Evolutionary conservation across 2,113 vertebrate genomes (phyloP), one percentile per base, ranked within the genome.

Genomic region (Channa maculata): DNA sequence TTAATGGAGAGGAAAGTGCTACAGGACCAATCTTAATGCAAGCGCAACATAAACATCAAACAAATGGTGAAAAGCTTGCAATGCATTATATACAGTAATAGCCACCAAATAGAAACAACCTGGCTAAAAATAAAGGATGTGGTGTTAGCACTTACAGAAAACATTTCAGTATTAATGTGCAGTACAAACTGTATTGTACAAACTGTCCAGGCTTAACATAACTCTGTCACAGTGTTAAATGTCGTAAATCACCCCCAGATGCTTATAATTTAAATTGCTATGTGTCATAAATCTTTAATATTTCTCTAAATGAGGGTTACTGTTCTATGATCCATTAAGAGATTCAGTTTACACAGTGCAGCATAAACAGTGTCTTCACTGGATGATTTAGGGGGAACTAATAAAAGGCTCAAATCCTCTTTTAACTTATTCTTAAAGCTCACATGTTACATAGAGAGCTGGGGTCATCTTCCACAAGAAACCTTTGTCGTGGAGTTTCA

Each of bases 381-480:
- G 38, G 24, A 24, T 24, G 24, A 24, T 24, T 24, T 24, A 68
- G 48, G 68, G 72, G 39, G 65, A 84, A 81, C 71, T 87, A 85
- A 88, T 85, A 65, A 81, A 62, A 85, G 66, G 51, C 50, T 49
- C 67, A 8, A 50, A 24, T 57, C 51, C 39, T 52, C 33, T 37
- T 80, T 65, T 51, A 14, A 71, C 39, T 3, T 41, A 36, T 67
- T 76, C 49, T 75, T 62, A 89, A 34, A 61, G 63, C 70, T 85
- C 49, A 75, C 79, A 86, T 89, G 82, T 87, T 13, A 60, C 48
- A 82, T 64, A 50, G 46, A 77, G 73, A 66, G 59, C 61, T 71
- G 63, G 38, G 83, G 48, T 79, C 34, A 73, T 80, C 65, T 53
- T 54, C 62, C 9, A 45, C 24, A 24, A 24, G 24, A 24, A 24